Conservation (phyloP, 2,797 vertebrate genomes). For the Distichodus sexfasciatus region DNA sequence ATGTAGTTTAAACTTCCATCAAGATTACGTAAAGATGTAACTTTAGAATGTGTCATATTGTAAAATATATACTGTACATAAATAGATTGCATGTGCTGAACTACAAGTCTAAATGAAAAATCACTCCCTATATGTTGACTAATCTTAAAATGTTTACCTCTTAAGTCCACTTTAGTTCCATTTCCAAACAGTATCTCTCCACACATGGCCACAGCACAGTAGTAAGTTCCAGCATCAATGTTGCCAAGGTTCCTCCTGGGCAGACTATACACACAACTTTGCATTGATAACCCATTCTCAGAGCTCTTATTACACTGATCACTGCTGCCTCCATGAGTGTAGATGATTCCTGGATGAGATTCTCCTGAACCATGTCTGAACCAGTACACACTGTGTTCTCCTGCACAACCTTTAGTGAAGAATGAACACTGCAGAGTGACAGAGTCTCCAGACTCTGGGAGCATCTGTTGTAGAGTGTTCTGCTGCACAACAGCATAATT, state of each 20-base stretch:
- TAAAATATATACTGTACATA: no score
- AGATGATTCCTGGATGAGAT: slow-evolving; percentile 37
- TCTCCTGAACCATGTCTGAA: slow-evolving; percentile 37
- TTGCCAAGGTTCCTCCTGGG: background rate
- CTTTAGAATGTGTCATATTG: no score
- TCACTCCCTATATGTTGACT: no score
- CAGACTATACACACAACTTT: slow-evolving; percentile 16
- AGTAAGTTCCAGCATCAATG: slow-evolving; percentile 15
- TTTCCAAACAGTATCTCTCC: slow-evolving; percentile 37
- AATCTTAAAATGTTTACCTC: no score
- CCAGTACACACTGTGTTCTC: slow-evolving; percentile 44
- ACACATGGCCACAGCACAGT: slow-evolving; percentile 35
- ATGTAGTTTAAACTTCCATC: no score
- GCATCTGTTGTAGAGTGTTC: background rate
- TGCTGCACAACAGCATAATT: slow-evolving; percentile 10
- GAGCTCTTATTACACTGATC: slow-evolving; percentile 21
- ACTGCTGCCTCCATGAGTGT: slow-evolving; percentile 29
- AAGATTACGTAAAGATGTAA: no score
- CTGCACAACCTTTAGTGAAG: slow-evolving; percentile 21
- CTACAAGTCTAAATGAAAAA: no score
- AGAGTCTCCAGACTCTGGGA: slow-evolving; percentile 19
- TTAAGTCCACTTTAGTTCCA: background rate
- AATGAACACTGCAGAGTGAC: slow-evolving; percentile 39
- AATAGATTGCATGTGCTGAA: no score
- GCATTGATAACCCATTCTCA: slow-evolving; percentile 1